These are phyloP conservation scores for Sebastes fasciatus DNA, from an alignment of 2,113 vertebrate species.

Conservation along the genomic window DNA sequence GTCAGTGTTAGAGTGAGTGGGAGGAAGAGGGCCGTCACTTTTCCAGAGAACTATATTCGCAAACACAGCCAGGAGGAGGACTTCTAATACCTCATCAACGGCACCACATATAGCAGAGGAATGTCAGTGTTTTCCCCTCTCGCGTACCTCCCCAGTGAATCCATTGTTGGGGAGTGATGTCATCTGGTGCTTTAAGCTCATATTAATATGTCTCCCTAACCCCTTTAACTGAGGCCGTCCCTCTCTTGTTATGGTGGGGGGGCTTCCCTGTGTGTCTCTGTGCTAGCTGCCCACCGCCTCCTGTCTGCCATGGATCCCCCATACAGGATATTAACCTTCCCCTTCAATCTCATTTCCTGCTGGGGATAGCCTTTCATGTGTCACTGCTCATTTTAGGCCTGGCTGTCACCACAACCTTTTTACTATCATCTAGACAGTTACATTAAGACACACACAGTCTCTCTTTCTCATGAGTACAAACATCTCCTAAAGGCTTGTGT, in stretches of 20 bases:
- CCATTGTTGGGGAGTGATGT: constrained; percentile 79
- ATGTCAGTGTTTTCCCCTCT: constrained; percentile 66
- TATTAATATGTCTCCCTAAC: constrained; percentile 70
- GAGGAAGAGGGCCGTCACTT: constrained; percentile 43
- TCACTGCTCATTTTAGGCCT: constrained; percentile 66
- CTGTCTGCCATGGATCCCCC: constrained; percentile 42
- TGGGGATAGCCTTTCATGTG: constrained; percentile 78
- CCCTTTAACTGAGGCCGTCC: constrained; percentile 59
- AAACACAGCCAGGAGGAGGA: constrained; percentile 55
- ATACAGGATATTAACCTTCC: constrained; percentile 82
- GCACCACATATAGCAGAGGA: constrained; percentile 68
- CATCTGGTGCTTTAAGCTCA: constrained; percentile 76
- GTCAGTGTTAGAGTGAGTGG: constrained; percentile 32
- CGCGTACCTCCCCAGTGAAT: constrained; percentile 69
- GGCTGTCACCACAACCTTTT: constrained; percentile 76
- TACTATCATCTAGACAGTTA: constrained; percentile 31
- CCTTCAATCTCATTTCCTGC: constrained; percentile 80
- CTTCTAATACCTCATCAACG: constrained; percentile 65
- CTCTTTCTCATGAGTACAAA: constrained; percentile 26
- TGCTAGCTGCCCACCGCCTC: constrained; percentile 29
- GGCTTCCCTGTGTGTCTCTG: constrained; percentile 57
- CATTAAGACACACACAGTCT: constrained; percentile 15
- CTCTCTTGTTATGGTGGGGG: constrained; percentile 65
- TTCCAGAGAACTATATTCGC: constrained; percentile 62
- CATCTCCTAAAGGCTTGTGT: constrained; percentile 16